Percentiles rank a stretch among this genome's conserved stretches.
These are phyloP conservation scores for Indicator indicator DNA, from an alignment of 2,113 vertebrate genomes.

Conservation along the genomic window DNA sequence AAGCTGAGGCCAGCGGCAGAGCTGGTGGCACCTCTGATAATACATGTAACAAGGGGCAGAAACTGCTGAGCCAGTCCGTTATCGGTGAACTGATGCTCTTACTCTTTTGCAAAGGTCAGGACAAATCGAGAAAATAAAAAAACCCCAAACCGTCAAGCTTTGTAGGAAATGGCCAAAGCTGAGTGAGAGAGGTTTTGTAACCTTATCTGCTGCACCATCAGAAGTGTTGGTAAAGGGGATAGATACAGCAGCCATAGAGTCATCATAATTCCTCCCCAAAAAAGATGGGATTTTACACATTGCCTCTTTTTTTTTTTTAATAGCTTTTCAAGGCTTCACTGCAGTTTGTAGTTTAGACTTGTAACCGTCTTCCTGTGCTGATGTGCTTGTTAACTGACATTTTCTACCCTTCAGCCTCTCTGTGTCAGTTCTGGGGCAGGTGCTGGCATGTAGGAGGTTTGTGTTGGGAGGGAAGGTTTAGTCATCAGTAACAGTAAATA, in stretches of 20 bases:
- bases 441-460: rapidly evolving
- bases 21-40: background rate
- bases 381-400: rapidly evolving
- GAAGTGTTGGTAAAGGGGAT: background rate
- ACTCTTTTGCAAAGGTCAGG: background rate
- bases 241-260: background rate
- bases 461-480: background rate
- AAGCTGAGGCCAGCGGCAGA: background rate
- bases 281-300: background rate
- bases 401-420: rapidly evolving
- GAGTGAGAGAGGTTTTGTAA: background rate
- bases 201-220: rapidly evolving
- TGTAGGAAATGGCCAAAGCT: background rate
- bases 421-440: rapidly evolving
- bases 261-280: too few species aligned
- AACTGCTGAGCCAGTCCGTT: rapidly evolving
- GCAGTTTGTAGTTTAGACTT: background rate
- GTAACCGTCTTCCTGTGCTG: background rate
- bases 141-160: background rate
- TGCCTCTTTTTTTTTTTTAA: background rate
- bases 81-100: background rate
- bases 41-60: background rate
- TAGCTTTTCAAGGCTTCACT: background rate
- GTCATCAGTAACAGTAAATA: background rate
- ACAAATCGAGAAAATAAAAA: background rate